Conservation (phyloP, 1,140 invertebrate species). For the Drosophila albomicans region DNA sequence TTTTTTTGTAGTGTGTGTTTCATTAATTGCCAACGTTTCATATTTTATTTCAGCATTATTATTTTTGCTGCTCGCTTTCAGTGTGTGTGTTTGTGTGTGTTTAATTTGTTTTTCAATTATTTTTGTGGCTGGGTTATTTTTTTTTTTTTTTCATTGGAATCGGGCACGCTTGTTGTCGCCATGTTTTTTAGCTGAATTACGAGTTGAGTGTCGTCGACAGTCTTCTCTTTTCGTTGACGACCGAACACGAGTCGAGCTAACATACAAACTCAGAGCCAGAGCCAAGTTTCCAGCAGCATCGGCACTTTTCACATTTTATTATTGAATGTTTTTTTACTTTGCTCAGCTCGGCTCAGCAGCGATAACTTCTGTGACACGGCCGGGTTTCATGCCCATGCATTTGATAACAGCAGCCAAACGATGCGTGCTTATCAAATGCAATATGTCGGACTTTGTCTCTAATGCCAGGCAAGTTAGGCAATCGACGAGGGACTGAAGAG, state of each 20-base stretch:
- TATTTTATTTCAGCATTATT: conserved; percentile 77
- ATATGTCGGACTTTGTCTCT: conserved; percentile 47
- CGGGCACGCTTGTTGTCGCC: conserved; percentile 79
- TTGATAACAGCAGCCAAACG: conserved; percentile 47
- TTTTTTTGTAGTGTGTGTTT: conserved; percentile 32
- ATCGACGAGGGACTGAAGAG: too few species aligned
- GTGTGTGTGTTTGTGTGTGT: conserved; percentile 44
- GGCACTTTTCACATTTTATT: conserved; percentile 36
- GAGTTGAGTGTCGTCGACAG: conserved; percentile 33
- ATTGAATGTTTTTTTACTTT: conserved; percentile 37
- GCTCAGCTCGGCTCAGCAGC: background rate
- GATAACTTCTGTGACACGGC: conserved; percentile 70
- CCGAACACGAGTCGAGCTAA: conserved; percentile 31
- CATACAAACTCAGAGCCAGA: background rate
- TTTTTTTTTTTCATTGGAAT: conserved; percentile 61
- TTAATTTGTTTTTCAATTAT: conserved; percentile 83
- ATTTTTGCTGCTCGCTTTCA: conserved; percentile 25
- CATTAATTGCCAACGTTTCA: conserved; percentile 82
- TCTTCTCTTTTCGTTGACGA: background rate
- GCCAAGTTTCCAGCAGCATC: conserved; percentile 33
- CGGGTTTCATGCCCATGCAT: conserved; percentile 9
- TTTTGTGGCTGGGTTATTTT: conserved; percentile 58
- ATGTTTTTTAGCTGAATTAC: conserved; percentile 68
- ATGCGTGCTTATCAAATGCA: conserved; percentile 48
- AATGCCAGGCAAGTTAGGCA: too few species aligned